A percentile compares a stretch with the other conserved stretches of the same genome.
phyloP scores from a whole-genome alignment of 2,113 vertebrate genomes.

The Stigmatopora argus region DNA sequence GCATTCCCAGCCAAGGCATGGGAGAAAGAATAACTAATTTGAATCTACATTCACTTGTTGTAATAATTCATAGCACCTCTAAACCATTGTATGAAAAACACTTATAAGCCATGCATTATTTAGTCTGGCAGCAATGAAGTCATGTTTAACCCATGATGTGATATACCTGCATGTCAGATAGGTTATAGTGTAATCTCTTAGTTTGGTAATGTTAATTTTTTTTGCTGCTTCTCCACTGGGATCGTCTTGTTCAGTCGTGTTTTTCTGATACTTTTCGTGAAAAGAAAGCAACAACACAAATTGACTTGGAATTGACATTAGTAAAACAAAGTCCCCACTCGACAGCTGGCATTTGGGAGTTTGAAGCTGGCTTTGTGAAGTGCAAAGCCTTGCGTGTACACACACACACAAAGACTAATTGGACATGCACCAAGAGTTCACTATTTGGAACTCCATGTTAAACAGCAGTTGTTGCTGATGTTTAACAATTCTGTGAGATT shows the following conservation, averaged over 20 bases:
- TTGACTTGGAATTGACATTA: conserved; percentile 1
- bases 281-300: not conserved
- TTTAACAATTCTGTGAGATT: conserved; percentile 1
- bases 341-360: conserved; percentile 1
- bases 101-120: not conserved
- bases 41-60: no score
- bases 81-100: no score
- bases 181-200: not conserved
- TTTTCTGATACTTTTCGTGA: not conserved
- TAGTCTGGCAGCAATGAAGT: not conserved
- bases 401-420: conserved; percentile 1
- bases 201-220: no score
- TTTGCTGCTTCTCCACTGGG: not conserved
- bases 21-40: no score
- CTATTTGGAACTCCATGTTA: not conserved
- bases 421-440: conserved; percentile 5
- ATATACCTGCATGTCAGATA: not conserved
- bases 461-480: not conserved
- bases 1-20: no score
- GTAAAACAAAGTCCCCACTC: not conserved
- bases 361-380: not conserved
- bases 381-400: not conserved
- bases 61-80: no score
- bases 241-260: not conserved
- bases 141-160: not conserved